Conservation (phyloP, 2,888 invertebrate genomes). For the Limnephilus marmoratus region DNA sequence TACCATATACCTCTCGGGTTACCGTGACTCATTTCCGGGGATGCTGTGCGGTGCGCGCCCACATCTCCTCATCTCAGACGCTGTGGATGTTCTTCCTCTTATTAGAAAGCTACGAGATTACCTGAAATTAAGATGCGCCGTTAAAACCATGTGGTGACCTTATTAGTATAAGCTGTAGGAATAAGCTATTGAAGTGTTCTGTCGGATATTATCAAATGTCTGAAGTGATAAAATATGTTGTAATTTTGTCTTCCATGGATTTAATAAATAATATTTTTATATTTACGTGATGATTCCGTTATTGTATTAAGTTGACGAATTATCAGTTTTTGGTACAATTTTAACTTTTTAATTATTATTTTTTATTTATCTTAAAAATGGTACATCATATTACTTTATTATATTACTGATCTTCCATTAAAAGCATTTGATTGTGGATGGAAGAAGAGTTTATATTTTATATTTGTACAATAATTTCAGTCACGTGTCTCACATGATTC, state of each 20-base stretch:
- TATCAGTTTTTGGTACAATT: not conserved
- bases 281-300: not conserved
- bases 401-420: too few relatives aligned
- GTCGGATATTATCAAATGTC: not conserved
- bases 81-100: not conserved
- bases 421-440: too few relatives aligned
- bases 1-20: not conserved
- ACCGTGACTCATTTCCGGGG: conserved; percentile 35
- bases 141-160: conserved; percentile 2
- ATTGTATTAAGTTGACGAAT: not conserved
- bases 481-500: too few relatives aligned
- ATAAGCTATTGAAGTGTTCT: not conserved
- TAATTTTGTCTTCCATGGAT: not conserved
- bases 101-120: not conserved
- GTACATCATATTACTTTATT: too few relatives aligned
- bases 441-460: too few relatives aligned
- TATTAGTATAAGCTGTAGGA: not conserved
- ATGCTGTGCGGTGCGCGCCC: conserved; percentile 17
- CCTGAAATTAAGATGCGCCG: not conserved
- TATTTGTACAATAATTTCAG: too few relatives aligned
- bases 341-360: too few relatives aligned
- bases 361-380: too few relatives aligned
- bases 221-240: not conserved
- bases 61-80: conserved; percentile 3
- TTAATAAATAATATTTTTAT: not conserved